Percentiles rank a stretch among this genome's conserved stretches.
These are phyloP conservation scores for Octonoba sinensis DNA, from an alignment of 2,888 invertebrate genomes.

Conservation along the genomic window DNA sequence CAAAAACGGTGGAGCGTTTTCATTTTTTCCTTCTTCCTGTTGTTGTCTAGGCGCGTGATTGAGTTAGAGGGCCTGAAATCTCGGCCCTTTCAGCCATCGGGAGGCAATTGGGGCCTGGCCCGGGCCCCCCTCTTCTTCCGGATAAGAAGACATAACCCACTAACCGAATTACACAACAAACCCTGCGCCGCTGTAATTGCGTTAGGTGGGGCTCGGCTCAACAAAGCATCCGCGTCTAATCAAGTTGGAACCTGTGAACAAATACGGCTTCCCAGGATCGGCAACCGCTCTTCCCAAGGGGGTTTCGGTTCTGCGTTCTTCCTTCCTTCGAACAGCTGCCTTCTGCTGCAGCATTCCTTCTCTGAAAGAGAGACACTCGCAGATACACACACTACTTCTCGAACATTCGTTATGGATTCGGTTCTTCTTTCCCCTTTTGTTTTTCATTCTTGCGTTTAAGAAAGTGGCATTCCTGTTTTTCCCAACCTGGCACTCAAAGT, in stretches of 20 bases:
- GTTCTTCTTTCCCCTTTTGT: conserved; percentile 1
- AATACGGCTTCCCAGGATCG: conserved; percentile 60
- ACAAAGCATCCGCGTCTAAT: conserved; percentile 65
- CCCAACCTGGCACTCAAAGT: no score
- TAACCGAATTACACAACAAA: conserved; percentile 64
- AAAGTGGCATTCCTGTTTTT: no score
- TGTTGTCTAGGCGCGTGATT: conserved; percentile 37
- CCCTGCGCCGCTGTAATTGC: conserved; percentile 59
- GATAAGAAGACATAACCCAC: conserved; percentile 57
- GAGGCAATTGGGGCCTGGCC: conserved; percentile 46
- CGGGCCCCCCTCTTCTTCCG: conserved; percentile 4
- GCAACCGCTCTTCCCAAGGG: conserved; percentile 41
- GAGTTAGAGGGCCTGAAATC: conserved; percentile 59
- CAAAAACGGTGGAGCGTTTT: conserved; percentile 37
- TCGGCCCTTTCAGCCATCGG: conserved; percentile 53
- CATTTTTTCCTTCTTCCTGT: not conserved
- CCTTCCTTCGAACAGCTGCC: conserved; percentile 29
- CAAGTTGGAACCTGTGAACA: conserved; percentile 65
- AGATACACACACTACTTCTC: conserved; percentile 6
- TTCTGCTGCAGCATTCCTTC: conserved; percentile 8
- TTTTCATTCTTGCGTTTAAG: no score
- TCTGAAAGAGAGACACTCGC: not conserved
- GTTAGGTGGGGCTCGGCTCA: conserved; percentile 59
- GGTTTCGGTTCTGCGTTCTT: conserved; percentile 10
- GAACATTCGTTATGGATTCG: conserved; percentile 45